Evolutionary conservation across 2,113 vertebrate species (phyloP).

Genomic region (Corvus cornix): DNA sequence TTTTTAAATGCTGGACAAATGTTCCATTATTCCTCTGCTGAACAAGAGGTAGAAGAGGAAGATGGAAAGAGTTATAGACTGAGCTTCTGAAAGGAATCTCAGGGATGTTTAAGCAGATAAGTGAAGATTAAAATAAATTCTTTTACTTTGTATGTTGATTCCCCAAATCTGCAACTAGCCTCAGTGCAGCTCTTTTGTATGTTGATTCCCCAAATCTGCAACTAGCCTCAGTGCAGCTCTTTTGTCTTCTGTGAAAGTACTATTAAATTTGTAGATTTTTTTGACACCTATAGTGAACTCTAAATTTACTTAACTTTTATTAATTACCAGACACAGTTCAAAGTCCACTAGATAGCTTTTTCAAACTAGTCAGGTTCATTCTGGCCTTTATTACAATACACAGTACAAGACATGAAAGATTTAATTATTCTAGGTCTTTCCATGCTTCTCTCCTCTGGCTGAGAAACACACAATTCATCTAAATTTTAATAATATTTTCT

Average conservation of each 20-base stretch:
- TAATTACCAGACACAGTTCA: not conserved
- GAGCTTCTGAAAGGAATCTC: not conserved
- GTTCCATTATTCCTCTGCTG: not conserved
- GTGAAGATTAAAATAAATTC: not conserved
- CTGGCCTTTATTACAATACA: not conserved
- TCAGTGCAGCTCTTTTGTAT: not conserved
- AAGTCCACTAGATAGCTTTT: not conserved
- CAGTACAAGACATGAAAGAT: not conserved
- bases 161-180: not conserved
- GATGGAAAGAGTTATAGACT: not conserved
- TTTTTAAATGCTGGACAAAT: not conserved
- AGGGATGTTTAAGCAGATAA: not conserved
- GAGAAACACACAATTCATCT: not conserved
- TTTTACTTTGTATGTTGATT: not conserved
- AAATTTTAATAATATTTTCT: not conserved
- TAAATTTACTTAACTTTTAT: not conserved
- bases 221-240: not conserved
- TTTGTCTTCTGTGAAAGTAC: not conserved
- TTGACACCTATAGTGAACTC: not conserved
- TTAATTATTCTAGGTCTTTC: not conserved
- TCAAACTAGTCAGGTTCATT: not conserved
- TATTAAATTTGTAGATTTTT: not conserved
- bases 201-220: not conserved
- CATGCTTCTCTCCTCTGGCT: not conserved
- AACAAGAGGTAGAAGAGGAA: not conserved